phyloP scores from a whole-genome alignment of 1,140 invertebrate species.

The Varroa destructor region DNA sequence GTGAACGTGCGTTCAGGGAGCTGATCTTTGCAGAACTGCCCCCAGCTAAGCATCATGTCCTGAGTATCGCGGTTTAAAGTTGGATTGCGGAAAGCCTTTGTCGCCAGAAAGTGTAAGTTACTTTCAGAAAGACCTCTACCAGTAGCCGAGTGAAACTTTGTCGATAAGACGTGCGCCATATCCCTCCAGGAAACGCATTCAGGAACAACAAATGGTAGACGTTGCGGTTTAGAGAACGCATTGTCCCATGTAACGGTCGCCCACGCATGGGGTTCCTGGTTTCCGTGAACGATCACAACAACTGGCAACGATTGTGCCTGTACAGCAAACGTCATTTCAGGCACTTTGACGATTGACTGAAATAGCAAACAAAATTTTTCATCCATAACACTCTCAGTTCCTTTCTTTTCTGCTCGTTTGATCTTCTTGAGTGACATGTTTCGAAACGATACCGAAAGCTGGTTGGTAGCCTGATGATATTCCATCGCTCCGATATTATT shows the following conservation, averaged over 20 bases:
- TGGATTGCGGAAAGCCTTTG: slow-evolving; percentile 60
- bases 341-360: slow-evolving; percentile 77
- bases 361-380: slow-evolving; percentile 90
- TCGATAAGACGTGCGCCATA: slow-evolving; percentile 71
- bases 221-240: slow-evolving; percentile 71
- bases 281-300: slow-evolving; percentile 96
- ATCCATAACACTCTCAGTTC: slow-evolving; percentile 72
- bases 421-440: slow-evolving; percentile 69
- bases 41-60: slow-evolving; percentile 60
- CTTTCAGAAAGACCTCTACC: slow-evolving; percentile 65
- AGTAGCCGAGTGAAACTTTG: slow-evolving; percentile 71
- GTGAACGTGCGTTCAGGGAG: slow-evolving; percentile 79
- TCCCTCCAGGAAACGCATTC: slow-evolving; percentile 67
- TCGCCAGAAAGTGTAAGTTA: slow-evolving; percentile 74
- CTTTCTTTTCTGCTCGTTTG: slow-evolving; percentile 62
- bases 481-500: slow-evolving; percentile 91
- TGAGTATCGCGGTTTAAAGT: slow-evolving; percentile 40
- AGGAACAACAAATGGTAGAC: slow-evolving; percentile 68
- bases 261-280: slow-evolving; percentile 93
- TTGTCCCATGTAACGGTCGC: slow-evolving; percentile 96
- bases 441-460: slow-evolving; percentile 61
- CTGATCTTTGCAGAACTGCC: slow-evolving; percentile 85
- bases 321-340: slow-evolving; percentile 41
- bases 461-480: slow-evolving; percentile 59
- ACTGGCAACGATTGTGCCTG: slow-evolving; percentile 89